phyloP scores from a whole-genome alignment of 2,797 vertebrate species.

The Champsocephalus gunnari region DNA sequence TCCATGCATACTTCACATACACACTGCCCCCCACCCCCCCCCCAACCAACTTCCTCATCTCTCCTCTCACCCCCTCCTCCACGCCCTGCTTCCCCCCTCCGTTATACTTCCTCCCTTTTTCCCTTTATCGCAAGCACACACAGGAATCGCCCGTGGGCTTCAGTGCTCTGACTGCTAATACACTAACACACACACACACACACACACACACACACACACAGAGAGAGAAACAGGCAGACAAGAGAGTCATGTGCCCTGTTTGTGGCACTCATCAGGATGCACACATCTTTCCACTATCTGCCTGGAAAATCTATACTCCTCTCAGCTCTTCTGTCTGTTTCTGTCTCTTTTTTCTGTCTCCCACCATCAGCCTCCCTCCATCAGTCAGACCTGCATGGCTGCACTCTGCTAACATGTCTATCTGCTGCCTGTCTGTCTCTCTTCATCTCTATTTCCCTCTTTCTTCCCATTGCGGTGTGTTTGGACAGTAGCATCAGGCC shows the following conservation, averaged over 20 bases:
- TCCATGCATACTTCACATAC: neutral
- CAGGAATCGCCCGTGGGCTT: conserved; percentile 87
- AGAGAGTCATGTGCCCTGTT: conserved; percentile 66
- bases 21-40: conserved; percentile 13
- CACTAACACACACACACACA: conserved; percentile 73
- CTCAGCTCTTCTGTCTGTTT: conserved; percentile 38
- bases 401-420: conserved; percentile 7
- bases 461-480: conserved; percentile 9
- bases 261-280: conserved; percentile 73
- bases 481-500: conserved; percentile 56
- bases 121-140: conserved; percentile 87
- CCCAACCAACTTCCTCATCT: conserved; percentile 65
- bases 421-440: conserved; percentile 31
- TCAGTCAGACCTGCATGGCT: conserved; percentile 50
- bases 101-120: conserved; percentile 84
- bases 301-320: conserved; percentile 76
- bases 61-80: conserved; percentile 42
- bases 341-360: conserved; percentile 24
- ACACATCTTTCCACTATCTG: conserved; percentile 76
- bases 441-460: conserved; percentile 10
- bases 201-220: conserved; percentile 61
- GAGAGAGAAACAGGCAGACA: conserved; percentile 57
- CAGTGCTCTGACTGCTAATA: conserved; percentile 86
- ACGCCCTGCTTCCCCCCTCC: conserved; percentile 48
- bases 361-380: conserved; percentile 40